Evolutionary conservation across 2,113 vertebrate species (phyloP).

Genomic region (Eretmochelys imbricata): DNA sequence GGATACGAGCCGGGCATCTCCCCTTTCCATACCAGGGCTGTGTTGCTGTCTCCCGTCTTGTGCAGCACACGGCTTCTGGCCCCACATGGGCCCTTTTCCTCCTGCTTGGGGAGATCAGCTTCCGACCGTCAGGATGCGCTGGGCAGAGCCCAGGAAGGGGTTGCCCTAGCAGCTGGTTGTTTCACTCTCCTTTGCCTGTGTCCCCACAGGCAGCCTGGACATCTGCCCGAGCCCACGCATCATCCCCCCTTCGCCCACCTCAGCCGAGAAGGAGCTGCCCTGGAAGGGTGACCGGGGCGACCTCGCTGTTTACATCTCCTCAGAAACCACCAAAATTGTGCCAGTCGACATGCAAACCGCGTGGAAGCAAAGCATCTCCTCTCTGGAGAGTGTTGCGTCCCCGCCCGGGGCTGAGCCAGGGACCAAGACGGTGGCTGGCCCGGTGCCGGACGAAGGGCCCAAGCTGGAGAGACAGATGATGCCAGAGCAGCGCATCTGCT

Average conservation of each 20-base stretch:
- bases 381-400: slow-evolving; percentile 93
- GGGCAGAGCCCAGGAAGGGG: too few relatives aligned
- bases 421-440: slow-evolving; percentile 71
- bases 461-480: slow-evolving; percentile 42
- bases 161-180: background rate
- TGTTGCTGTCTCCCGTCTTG: background rate
- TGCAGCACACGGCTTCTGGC: background rate
- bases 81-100: background rate
- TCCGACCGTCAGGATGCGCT: too few relatives aligned
- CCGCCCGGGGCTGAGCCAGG: slow-evolving; percentile 79
- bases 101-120: background rate
- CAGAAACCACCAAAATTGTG: slow-evolving; percentile 96
- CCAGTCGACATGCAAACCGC: slow-evolving; percentile 93
- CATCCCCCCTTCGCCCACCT: slow-evolving; percentile 81
- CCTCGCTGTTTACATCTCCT: slow-evolving; percentile 89
- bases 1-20: too few relatives aligned
- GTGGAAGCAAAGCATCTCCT: slow-evolving; percentile 98
- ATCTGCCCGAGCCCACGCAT: slow-evolving; percentile 85
- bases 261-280: slow-evolving; percentile 88
- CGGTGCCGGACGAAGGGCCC: slow-evolving; percentile 72
- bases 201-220: slow-evolving; percentile 80
- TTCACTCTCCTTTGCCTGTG: background rate
- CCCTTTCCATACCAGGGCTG: background rate
- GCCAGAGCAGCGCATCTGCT: slow-evolving; percentile 76
- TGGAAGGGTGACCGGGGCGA: slow-evolving; percentile 90